Evolutionary conservation across 2,888 invertebrate genomes (phyloP), one percentile per base, ranked within the genome.

Genomic region (Agonopterix subpropinquella): DNA sequence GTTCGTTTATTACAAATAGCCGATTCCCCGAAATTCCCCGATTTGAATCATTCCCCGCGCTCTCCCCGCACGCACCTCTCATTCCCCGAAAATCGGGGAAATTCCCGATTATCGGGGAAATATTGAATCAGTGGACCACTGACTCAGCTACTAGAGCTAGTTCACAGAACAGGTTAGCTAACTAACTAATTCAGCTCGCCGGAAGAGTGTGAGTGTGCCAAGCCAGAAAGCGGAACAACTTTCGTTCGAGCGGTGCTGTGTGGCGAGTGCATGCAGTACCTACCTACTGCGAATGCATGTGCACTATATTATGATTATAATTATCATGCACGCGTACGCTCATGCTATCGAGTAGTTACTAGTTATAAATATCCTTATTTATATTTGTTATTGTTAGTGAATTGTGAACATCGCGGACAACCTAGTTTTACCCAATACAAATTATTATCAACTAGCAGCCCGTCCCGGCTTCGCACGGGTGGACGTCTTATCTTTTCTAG

Each of bases 181-280:
- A 36, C 39, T 5, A n/a, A 11, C 10, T 46, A 41, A 41, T 39
- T 57, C 48, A 50, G 54, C 43, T 7, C 47, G 44, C 52, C 39
- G 39, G 11, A 39, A 50, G 39, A 55, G 52, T 50, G 46, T 49
- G 47, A 51, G 11, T 37, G 53, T 28, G 18, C 18, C 18, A 18
- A 47, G 45, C 53, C 55, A 61, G 66, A 67, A 64, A 67, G 67
- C 65, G 65, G 57, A 64, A 65, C 64, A 44, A 37, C 47, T 47
- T 47, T 50, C 50, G 36, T 44, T 28, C 28, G 28, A 28, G 48
- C 39, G 4, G 28, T 5, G 28, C 39, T 39, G 28, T 5, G 28
- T 28, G 7, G 28, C 28, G 7, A 28, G 28, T 39, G 9, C 5
- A 9, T 39, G 39, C 39, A 39, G 13, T 13, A 13, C 13, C 5